These are phyloP conservation scores for Tanytarsus gracilentus DNA, from an alignment of 2,888 invertebrate genomes.

Conservation along the genomic window DNA sequence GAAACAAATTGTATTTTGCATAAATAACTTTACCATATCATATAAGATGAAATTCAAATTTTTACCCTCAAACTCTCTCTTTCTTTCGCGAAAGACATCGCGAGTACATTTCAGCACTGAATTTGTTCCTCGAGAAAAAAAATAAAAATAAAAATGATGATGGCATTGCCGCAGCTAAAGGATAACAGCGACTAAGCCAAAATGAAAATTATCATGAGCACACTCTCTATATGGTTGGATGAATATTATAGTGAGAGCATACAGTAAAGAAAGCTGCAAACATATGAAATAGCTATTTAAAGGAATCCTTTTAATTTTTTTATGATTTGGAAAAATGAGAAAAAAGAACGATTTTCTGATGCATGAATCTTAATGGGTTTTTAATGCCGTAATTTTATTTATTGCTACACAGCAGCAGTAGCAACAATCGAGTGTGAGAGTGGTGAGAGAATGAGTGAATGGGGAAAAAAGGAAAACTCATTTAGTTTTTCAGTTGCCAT, in stretches of 20 bases:
- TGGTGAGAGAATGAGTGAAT: background rate
- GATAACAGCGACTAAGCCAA: too few species aligned
- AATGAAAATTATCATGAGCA: too few species aligned
- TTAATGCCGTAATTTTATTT: constrained; percentile 29
- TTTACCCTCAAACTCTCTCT: too few species aligned
- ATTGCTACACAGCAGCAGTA: constrained; percentile 18
- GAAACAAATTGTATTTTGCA: constrained; percentile 14
- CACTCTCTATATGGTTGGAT: too few species aligned
- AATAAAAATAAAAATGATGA: too few species aligned
- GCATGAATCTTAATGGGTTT: constrained; percentile 29
- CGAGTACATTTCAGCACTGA: too few species aligned
- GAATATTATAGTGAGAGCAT: too few species aligned
- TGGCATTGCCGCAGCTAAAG: too few species aligned
- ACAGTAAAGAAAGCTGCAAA: too few species aligned
- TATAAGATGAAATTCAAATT: too few species aligned
- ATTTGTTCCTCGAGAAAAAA: too few species aligned
- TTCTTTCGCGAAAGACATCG: too few species aligned
- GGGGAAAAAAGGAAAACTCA: constrained; percentile 8
- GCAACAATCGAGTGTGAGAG: constrained; percentile 9
- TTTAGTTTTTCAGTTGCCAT: constrained; percentile 19
- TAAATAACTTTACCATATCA: constrained; percentile 6
- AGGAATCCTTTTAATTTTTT: constrained; percentile 28
- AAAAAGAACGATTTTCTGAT: constrained; percentile 26
- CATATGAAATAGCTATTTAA: constrained; percentile 18
- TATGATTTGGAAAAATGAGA: constrained; percentile 29